Evolutionary conservation across 2,888 invertebrate genomes (phyloP).

Genomic region (Lasioglossum calceatum): DNA sequence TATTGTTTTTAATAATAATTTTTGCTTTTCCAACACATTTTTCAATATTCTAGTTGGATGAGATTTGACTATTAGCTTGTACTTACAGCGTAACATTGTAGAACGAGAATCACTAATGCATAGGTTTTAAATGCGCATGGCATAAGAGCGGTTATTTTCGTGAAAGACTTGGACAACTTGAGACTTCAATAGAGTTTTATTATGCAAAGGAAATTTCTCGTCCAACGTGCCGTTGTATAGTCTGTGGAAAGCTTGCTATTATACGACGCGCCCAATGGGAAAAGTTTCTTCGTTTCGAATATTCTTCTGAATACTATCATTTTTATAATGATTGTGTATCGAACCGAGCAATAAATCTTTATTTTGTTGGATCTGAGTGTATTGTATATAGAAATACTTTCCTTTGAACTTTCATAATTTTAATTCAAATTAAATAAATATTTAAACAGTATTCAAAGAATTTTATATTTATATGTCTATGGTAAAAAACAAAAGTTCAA

Average conservation of each 20-base stretch:
- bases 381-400: too few relatives aligned
- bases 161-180: background rate
- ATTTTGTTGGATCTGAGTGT: too few relatives aligned
- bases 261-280: background rate
- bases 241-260: background rate
- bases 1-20: too few relatives aligned
- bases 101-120: too few relatives aligned
- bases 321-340: background rate
- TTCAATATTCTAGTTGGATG: background rate
- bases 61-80: background rate
- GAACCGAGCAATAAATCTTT: background rate
- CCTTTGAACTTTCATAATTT: too few relatives aligned
- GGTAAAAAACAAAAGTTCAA: too few relatives aligned
- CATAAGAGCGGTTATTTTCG: background rate
- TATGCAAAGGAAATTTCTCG: slow-evolving; percentile 9
- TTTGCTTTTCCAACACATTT: background rate
- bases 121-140: background rate
- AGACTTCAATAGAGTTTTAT: background rate
- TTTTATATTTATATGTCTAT: too few relatives aligned
- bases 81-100: background rate
- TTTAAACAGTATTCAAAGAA: too few relatives aligned
- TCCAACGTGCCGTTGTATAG: background rate
- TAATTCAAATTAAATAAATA: too few relatives aligned
- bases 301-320: background rate
- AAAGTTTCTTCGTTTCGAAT: background rate